Conservation (phyloP, 2,113 vertebrate species). For the Neofelis nebulosa region DNA sequence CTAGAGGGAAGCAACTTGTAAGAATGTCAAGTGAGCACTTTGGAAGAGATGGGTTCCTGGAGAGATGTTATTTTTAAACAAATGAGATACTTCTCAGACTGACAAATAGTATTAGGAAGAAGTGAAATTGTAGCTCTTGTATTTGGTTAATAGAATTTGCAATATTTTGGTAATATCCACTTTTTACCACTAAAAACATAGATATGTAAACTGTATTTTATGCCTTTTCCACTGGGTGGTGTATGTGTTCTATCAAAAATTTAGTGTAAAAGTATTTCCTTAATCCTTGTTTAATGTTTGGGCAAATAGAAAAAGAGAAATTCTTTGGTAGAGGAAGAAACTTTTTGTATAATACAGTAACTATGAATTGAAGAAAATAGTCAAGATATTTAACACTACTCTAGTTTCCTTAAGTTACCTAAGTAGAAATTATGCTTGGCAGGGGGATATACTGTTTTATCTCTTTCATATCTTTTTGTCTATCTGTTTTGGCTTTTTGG, state of each 20-base stretch:
- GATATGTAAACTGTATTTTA: slow-evolving; percentile 54
- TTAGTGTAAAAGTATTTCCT: background rate
- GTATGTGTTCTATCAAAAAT: slow-evolving; percentile 38
- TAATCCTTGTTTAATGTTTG: slow-evolving; percentile 29
- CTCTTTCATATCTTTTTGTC: background rate
- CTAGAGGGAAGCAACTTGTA: background rate
- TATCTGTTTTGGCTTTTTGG: slow-evolving; percentile 25
- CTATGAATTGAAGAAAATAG: slow-evolving; percentile 26
- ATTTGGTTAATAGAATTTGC: slow-evolving; percentile 10
- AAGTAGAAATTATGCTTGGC: background rate
- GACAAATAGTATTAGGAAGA: slow-evolving; percentile 19
- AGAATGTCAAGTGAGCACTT: background rate
- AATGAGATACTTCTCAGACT: background rate
- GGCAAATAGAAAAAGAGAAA: slow-evolving; percentile 19
- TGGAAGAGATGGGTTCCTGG: background rate
- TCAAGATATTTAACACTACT: background rate
- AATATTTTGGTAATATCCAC: background rate
- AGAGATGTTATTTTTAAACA: slow-evolving; percentile 30
- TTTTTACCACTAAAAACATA: slow-evolving; percentile 23
- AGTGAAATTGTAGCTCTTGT: background rate
- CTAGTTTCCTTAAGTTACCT: background rate
- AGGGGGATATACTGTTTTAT: background rate
- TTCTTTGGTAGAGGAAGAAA: slow-evolving; percentile 45
- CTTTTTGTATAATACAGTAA: background rate
- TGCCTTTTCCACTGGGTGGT: slow-evolving; percentile 67